phyloP scores from a whole-genome alignment of 2,113 vertebrate genomes.

The Benitochromis conjunctus region DNA sequence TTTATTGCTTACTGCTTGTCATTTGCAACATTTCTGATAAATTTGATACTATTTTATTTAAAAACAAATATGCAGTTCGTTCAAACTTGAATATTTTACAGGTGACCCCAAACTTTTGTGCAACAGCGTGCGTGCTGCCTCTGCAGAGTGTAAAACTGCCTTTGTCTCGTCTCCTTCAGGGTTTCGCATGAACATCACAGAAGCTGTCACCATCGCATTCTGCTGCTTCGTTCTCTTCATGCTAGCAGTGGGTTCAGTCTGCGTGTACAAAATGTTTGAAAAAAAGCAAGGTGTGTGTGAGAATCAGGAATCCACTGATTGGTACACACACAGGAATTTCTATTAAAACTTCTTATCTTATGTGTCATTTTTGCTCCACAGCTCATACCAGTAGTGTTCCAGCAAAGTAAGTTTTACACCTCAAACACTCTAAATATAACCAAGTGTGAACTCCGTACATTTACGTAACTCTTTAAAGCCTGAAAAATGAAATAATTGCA shows the following conservation, averaged over 20 bases:
- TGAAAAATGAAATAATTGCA: neutral
- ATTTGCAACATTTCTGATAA: neutral
- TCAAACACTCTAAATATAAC: neutral
- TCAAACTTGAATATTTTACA: neutral
- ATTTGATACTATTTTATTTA: neutral
- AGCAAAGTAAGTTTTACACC: conserved; percentile 31
- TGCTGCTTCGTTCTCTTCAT: conserved; percentile 61
- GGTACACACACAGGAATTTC: fast-evolving
- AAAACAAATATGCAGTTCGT: neutral
- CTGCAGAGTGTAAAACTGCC: neutral
- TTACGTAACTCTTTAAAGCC: neutral
- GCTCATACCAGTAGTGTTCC: neutral
- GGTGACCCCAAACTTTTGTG: neutral
- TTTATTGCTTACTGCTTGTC: neutral
- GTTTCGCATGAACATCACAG: neutral
- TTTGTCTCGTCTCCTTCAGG: conserved; percentile 20
- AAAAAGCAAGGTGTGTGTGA: neutral
- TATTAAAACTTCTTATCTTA: neutral
- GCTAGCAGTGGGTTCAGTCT: conserved; percentile 17
- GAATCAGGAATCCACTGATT: neutral
- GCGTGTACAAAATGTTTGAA: conserved; percentile 17
- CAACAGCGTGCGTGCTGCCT: neutral
- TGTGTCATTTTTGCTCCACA: conserved; percentile 4
- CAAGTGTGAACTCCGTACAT: neutral
- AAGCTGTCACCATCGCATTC: conserved; percentile 53